A percentile compares a stretch with the other conserved stretches of the same genome.
These are phyloP conservation scores for Hybos culiciformis DNA, from an alignment of 2,888 invertebrate species.

Conservation along the genomic window DNA sequence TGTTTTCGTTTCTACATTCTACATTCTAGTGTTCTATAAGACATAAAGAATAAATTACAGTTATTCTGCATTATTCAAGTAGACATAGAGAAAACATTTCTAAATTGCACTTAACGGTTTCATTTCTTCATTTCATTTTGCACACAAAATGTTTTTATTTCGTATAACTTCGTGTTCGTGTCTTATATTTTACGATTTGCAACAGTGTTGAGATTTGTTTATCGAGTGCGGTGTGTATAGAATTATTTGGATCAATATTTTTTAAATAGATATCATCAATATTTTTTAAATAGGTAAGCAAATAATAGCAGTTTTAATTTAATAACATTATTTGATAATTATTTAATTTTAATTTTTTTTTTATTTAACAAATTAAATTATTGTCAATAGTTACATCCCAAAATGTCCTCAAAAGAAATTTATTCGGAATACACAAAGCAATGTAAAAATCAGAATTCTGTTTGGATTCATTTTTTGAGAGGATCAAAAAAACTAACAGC, in stretches of 20 bases:
- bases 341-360: not conserved
- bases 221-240: constrained; percentile 2
- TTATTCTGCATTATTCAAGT: constrained; percentile 1
- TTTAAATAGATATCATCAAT: not conserved
- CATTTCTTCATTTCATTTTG: constrained; percentile 2
- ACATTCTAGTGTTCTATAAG: not conserved
- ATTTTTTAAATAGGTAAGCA: not conserved
- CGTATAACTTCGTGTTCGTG: constrained; percentile 4
- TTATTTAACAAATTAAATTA: constrained; percentile 1
- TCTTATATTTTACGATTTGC: constrained; percentile 2
- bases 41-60: constrained; percentile 2
- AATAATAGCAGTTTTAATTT: constrained; percentile 1
- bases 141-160: constrained; percentile 3
- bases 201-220: constrained; percentile 2
- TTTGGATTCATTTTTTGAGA: constrained; percentile 5
- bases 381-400: constrained; percentile 1
- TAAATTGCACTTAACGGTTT: constrained; percentile 3
- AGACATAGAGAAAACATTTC: constrained; percentile 3
- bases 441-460: constrained; percentile 5
- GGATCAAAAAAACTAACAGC: constrained; percentile 4
- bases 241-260: constrained; percentile 1
- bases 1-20: constrained; percentile 1
- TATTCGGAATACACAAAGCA: constrained; percentile 1
- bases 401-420: constrained; percentile 2
- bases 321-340: constrained; percentile 1